Base-by-base conservation (phyloP, 2,888 invertebrate species). In the Drosophila parthenogenetica region DNA sequence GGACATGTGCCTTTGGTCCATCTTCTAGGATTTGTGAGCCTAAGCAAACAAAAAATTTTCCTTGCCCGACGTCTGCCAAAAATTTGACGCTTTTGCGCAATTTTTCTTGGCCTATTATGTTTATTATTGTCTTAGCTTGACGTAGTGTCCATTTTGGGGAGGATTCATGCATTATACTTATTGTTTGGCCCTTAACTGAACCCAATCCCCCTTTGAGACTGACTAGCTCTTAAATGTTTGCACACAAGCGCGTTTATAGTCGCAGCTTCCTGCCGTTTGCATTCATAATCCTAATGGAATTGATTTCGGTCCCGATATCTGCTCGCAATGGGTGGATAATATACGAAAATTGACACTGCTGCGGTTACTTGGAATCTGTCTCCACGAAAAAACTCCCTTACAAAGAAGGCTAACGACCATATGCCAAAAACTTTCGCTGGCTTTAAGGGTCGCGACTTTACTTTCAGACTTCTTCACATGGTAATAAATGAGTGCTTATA, bases 241-340 rank as follows among this genome's bases (percentile, higher is more conserved):
- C 85, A 86, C 89, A 85, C 87, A 83, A 87, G 77, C 87, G 83
- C 83, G 89, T 88, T 88, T 88, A 83, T 88, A 69, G 78, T 73
- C 84, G 51, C 81, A 86, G 84, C 84, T 74, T 77, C 69, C 76
- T 76, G 73, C 73, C 72, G 89, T 87, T 83, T 87, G 89, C 81
- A 83, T 81, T 81, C 86, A 85, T 89, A 87, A 87, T 89, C 88
- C 86, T 87, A 87, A 87, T 89, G 86, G 88, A 87, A 89, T 89
- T 89, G 86, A 87, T 89, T 89, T 82, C 66, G 22, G 51, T 42
- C 42, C 67, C 69, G 65, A 65, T 72, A 66, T 76, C 73, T 74
- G 75, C 51, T 51, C 59, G 16, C 64, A 73, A 79, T 78, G 74
- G 68, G 59, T 67, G 88, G 73, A 86, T 89, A 85, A 87, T 89